Conservation (phyloP, 2,113 vertebrate genomes). For the Odontophorus gujanensis region DNA sequence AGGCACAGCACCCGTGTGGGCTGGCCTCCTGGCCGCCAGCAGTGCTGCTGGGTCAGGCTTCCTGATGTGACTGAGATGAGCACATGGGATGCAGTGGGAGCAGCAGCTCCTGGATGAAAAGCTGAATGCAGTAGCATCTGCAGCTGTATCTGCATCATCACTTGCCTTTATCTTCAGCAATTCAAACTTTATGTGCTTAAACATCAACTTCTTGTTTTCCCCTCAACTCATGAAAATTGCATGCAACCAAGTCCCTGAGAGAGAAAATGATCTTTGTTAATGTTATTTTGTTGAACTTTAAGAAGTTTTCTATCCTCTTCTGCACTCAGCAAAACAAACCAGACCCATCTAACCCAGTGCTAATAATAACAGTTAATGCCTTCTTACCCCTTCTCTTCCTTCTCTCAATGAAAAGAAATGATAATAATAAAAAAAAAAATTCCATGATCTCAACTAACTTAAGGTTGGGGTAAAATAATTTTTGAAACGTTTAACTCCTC, state of each 20-base stretch:
- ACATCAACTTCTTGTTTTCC: background rate
- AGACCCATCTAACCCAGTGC: background rate
- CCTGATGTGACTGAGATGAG: rapidly evolving
- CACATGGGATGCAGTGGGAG: rapidly evolving
- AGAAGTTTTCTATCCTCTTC: constrained; percentile 12
- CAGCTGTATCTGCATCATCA: background rate
- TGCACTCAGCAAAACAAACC: background rate
- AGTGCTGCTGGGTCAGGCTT: background rate
- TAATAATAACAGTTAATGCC: background rate
- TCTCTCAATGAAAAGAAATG: background rate
- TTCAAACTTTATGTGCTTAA: background rate
- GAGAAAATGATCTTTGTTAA: background rate
- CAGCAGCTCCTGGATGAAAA: background rate
- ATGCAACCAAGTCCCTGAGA: background rate
- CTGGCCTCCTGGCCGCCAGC: background rate
- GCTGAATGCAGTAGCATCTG: background rate
- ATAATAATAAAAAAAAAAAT: background rate
- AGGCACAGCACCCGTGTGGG: background rate
- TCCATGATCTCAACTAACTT: background rate
- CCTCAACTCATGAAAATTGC: background rate
- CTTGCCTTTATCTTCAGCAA: background rate
- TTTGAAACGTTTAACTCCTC: background rate
- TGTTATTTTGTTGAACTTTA: constrained; percentile 21
- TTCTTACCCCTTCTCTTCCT: background rate
- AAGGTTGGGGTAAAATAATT: background rate